Evolutionary conservation across 2,797 vertebrate species (phyloP), one percentile per base, ranked within the genome.

Genomic region (Neoniphon sammara): DNA sequence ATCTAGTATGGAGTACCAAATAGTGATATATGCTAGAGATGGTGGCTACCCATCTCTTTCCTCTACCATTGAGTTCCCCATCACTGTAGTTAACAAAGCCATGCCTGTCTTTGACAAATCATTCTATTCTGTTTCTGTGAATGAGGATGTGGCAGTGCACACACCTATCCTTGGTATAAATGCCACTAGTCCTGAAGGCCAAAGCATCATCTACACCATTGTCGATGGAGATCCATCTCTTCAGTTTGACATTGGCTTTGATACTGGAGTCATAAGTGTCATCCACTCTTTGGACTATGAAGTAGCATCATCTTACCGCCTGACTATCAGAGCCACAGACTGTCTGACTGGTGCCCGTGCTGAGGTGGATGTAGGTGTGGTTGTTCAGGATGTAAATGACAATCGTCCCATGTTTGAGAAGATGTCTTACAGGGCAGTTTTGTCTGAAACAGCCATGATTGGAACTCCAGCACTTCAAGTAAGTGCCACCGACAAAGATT

Each of bases 71-170:
- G 96, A 97, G 67, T 96, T 99, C 78, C 95, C 97, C 6, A 96
- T 99, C 76, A 98, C 96, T n/a, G 96, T 99, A 11, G 98, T 98
- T 74, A 99, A 99, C 92, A 97, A 97, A 92, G 97, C 97, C 0
- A 99, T 98, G 97, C 98, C 98, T 20, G 95, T 99, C 44, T 99
- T 99, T 87, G 96, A 97, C 89, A 97, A 96, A 75, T 94, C 97
- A 0, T 99, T 99, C 91, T 99, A 99, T 76, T 93, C 95, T 1
- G 94, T 96, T 47, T 94, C 95, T 0, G 91, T 99, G 61, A 96
- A 95, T 44, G 98, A 99, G 91, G 97, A 99, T 27, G 84, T 97
- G 18, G 90, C 90, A 73, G 94, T 96, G 71, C 95, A 96, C 87
- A 98, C 96, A 0, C 96, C 97, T 1, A 92, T 99, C 82, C 89